Conservation (phyloP, 2,797 vertebrate species). For the Enteromius fasciolatus region DNA sequence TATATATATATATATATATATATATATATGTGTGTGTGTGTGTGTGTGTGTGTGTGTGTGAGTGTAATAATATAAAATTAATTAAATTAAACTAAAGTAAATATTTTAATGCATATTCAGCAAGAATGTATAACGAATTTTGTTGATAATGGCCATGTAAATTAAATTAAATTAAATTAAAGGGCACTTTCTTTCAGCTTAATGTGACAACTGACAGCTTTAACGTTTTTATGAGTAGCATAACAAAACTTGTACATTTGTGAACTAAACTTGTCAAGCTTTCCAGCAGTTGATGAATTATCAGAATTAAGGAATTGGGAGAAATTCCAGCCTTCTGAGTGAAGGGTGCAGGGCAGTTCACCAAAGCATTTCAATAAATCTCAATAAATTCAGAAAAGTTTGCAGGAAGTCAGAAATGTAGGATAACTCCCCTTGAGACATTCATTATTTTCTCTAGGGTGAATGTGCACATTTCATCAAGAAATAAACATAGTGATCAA, state of each 20-base stretch:
- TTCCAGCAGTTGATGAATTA: constrained; percentile 3
- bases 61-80: neutral
- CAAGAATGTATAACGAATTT: neutral
- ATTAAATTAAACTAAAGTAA: neutral
- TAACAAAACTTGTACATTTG: constrained; percentile 2
- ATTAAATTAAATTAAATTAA: no score
- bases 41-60: no score
- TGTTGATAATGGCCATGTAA: neutral
- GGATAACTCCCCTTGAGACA: constrained; percentile 21
- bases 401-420: constrained; percentile 12
- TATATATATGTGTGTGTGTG: no score
- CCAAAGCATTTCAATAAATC: constrained; percentile 5
- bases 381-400: constrained; percentile 14
- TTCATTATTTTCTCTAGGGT: constrained; percentile 19
- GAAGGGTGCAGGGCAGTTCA: neutral
- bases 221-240: neutral
- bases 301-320: neutral
- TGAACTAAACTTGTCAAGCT: constrained; percentile 1
- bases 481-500: constrained; percentile 45
- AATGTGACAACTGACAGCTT: neutral
- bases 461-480: constrained; percentile 34
- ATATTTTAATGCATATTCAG: neutral
- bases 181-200: neutral
- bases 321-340: neutral
- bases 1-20: no score